These are phyloP conservation scores for Amblyraja radiata DNA, from an alignment of 2,797 vertebrate genomes.

Conservation along the genomic window DNA sequence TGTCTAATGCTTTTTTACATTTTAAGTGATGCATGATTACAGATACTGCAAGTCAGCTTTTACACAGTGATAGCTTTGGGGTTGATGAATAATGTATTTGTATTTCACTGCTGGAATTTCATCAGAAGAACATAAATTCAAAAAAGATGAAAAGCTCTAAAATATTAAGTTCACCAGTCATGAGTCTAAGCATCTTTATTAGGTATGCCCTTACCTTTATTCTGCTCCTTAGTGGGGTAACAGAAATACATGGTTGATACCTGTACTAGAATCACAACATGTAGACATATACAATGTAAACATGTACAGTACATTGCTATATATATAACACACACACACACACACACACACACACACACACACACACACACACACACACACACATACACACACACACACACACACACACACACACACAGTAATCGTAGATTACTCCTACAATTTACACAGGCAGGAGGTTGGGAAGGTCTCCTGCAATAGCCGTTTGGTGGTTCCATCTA, in stretches of 20 bases:
- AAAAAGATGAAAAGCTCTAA: constrained; percentile 21
- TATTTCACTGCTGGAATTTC: not conserved
- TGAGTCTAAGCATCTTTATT: not conserved
- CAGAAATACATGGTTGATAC: not conserved
- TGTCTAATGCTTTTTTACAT: not conserved
- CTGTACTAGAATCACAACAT: not conserved
- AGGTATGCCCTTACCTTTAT: not conserved
- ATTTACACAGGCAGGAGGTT: not conserved
- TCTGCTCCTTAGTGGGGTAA: not conserved
- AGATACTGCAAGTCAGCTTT: not conserved
- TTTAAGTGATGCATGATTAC: not conserved
- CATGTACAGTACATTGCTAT: too few relatives aligned
- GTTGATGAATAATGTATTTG: constrained; percentile 21
- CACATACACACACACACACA: too few relatives aligned
- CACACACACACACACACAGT: too few relatives aligned
- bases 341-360: too few relatives aligned
- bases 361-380: too few relatives aligned
- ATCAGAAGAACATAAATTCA: constrained; percentile 25
- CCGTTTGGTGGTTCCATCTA: not conserved
- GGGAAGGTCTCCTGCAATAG: not conserved
- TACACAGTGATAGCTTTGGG: not conserved
- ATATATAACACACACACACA: too few relatives aligned
- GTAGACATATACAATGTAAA: too few relatives aligned
- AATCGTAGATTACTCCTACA: not conserved
- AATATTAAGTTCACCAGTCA: not conserved